Percentiles rank a stretch among this genome's conserved stretches.
Conservation (phyloP, 1,140 invertebrate species). For the Sipha flava region DNA sequence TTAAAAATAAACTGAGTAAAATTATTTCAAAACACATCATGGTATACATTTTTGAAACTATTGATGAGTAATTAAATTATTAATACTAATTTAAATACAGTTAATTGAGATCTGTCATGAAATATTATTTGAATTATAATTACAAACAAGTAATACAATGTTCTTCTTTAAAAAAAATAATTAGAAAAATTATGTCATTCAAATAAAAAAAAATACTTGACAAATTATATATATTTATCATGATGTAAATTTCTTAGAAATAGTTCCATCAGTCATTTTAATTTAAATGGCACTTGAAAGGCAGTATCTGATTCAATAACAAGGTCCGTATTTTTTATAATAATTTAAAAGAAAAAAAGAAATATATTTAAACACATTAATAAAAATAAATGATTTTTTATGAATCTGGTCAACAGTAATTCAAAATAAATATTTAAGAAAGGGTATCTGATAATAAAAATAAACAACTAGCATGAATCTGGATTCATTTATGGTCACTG, state of each 20-base stretch:
- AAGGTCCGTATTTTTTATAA: background rate
- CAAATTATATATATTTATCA: background rate
- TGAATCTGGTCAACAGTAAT: background rate
- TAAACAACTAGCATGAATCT: background rate
- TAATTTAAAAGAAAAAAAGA: background rate
- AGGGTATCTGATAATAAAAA: background rate
- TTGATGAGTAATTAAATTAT: background rate
- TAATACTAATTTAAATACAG: background rate
- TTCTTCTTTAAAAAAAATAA: background rate
- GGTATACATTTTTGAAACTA: background rate
- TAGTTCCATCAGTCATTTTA: slow-evolving; percentile 9
- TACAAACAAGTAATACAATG: background rate
- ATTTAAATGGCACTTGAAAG: slow-evolving; percentile 12
- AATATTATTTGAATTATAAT: slow-evolving; percentile 5
- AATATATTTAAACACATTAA: background rate
- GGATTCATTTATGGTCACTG: background rate
- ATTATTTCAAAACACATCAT: too few species aligned
- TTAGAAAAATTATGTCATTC: background rate
- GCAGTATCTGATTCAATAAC: background rate
- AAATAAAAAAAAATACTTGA: background rate
- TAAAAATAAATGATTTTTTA: background rate
- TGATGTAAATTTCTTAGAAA: background rate
- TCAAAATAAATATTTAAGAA: background rate
- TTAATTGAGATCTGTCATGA: background rate
- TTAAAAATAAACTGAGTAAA: too few species aligned